Evolutionary conservation across 2,888 invertebrate species (phyloP).

Genomic region (Pterostichus madidus): DNA sequence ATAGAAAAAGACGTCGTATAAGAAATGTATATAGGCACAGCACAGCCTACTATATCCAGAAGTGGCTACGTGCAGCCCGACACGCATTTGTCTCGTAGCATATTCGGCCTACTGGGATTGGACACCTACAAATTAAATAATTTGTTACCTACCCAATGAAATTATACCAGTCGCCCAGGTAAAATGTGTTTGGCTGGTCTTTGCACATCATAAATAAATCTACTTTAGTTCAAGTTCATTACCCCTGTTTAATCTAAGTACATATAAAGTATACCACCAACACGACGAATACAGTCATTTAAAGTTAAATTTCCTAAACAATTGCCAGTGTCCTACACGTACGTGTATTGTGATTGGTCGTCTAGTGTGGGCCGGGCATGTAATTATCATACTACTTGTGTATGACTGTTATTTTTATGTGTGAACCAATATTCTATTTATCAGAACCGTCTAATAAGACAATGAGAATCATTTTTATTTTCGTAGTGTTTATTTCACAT

Average conservation of each 20-base stretch:
- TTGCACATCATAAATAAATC: too few species aligned
- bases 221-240: too few species aligned
- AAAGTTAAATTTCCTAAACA: too few species aligned
- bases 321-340: neutral
- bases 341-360: neutral
- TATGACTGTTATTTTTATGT: neutral
- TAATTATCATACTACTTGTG: too few species aligned
- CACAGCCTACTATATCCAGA: neutral
- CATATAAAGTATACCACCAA: too few species aligned
- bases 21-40: too few species aligned
- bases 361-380: neutral
- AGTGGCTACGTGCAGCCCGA: conserved; percentile 3
- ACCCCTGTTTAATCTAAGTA: too few species aligned
- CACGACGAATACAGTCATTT: too few species aligned
- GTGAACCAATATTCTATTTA: neutral
- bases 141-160: too few species aligned
- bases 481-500: neutral
- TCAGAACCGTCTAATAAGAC: neutral
- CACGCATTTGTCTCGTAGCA: neutral
- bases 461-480: neutral
- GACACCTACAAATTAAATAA: neutral
- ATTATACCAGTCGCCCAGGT: too few species aligned
- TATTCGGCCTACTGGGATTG: neutral
- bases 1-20: neutral
- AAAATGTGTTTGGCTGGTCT: too few species aligned